These are phyloP conservation scores for Meloidogyne floridensis DNA, from an alignment of 1,140 invertebrate genomes.

Conservation along the genomic window DNA sequence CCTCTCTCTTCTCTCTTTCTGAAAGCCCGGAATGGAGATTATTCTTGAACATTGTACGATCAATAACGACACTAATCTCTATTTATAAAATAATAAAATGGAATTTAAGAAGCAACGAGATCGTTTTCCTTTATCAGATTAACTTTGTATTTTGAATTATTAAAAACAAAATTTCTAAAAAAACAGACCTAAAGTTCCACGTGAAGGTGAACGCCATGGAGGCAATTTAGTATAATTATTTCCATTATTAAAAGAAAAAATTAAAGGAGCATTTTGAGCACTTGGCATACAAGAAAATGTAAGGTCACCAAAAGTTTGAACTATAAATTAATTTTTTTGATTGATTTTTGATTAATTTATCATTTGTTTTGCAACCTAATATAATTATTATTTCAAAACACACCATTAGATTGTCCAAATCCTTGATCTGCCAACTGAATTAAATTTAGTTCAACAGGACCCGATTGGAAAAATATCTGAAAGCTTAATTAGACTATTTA, in stretches of 20 bases:
- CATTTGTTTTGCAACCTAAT: too few species aligned
- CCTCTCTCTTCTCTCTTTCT: too few species aligned
- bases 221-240: slow-evolving; percentile 52
- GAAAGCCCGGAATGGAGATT: too few species aligned
- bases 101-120: too few species aligned
- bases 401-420: slow-evolving; percentile 72
- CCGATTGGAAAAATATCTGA: slow-evolving; percentile 86
- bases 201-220: slow-evolving; percentile 60
- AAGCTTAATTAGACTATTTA: slow-evolving; percentile 27
- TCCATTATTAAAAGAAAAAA: slow-evolving; percentile 59
- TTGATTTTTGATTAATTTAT: rapidly evolving
- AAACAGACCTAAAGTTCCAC: slow-evolving; percentile 56
- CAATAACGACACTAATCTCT: too few species aligned
- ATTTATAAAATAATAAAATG: background rate
- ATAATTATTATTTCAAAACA: too few species aligned
- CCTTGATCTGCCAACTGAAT: slow-evolving; percentile 83
- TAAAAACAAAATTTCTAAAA: background rate
- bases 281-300: slow-evolving; percentile 72
- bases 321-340: slow-evolving; percentile 54
- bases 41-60: background rate
- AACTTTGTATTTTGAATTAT: too few species aligned
- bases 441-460: slow-evolving; percentile 82
- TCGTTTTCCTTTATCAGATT: too few species aligned
- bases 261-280: slow-evolving; percentile 50
- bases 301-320: slow-evolving; percentile 82